phyloP scores from a whole-genome alignment of 2,113 vertebrate genomes.

The Python bivittatus region DNA sequence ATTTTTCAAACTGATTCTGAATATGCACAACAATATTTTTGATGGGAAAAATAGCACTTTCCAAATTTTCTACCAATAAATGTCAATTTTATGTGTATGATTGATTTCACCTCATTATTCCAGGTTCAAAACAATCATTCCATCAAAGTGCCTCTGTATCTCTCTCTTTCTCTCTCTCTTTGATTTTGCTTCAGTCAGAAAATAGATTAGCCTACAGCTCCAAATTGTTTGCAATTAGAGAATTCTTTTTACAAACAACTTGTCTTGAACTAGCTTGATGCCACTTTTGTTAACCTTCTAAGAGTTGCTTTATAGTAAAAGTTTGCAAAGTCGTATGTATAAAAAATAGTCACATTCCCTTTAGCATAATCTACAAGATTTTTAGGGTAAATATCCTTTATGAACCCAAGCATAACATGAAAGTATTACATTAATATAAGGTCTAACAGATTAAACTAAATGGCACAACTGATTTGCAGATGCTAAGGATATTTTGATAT shows the following conservation, averaged over 20 bases:
- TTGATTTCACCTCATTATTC: not conserved
- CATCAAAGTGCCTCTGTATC: not conserved
- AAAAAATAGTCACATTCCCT: not conserved
- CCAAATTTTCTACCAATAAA: not conserved
- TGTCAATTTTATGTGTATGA: not conserved
- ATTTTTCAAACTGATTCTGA: not conserved
- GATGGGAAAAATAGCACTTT: not conserved
- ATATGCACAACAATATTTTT: not conserved
- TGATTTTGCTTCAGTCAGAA: not conserved
- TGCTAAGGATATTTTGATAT: not conserved
- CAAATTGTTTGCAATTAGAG: not conserved
- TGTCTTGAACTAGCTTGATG: not conserved
- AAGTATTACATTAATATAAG: not conserved
- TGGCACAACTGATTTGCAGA: not conserved
- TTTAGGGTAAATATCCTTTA: no score
- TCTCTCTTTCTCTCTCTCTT: conserved; percentile 7
- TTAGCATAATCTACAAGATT: not conserved
- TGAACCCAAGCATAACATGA: no score
- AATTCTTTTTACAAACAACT: not conserved
- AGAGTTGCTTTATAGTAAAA: not conserved
- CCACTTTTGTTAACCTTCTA: not conserved
- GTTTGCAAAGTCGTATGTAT: not conserved
- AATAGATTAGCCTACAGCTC: not conserved
- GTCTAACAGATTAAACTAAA: not conserved
- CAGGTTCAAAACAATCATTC: conserved; percentile 32